Evolutionary conservation across 2,888 invertebrate genomes (phyloP), one percentile per base, ranked within the genome.

Genomic region (Xylophagus ater): DNA sequence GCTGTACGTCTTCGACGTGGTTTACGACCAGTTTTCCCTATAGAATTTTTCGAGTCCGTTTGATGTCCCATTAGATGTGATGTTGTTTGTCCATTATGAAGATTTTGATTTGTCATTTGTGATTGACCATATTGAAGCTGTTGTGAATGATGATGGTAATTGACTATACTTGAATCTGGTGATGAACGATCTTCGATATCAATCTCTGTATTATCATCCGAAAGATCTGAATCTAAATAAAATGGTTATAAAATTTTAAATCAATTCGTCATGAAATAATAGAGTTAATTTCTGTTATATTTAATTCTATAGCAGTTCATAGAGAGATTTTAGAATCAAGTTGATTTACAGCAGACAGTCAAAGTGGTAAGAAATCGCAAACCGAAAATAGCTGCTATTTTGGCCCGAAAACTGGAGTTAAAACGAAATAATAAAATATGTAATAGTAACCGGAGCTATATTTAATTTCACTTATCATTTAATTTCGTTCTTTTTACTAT

Each of bases 1-100:
- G 92, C 92, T 0, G 90, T 90, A 41, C 89, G 74, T 48, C 89
- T 72, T 46, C 89, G 72, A 4, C 89, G 74, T 0, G 87, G 86
- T 60, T 88, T 89, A 24, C 87, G 71, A 1, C 80, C 76, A 48
- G 70, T 69, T 20, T 73, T 67, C 39, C 60, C 68, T 14, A 60
- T 37, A 42, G 54, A 52, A 3, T 57, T 49, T 31, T 64, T 58
- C 13, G 40, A 34, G 2, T 12, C 7, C n/a, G 20, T 39, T 5
- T 33, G 44, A 12, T 29, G 36, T 32, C 12, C 45, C 14, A 38
- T 38, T 10, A 41, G 42, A 14, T 46, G 34, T 49, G 54, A 17
- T 50, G 50, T 39, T 51, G 50, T 41, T 52, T 49, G 51, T 28
- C 29, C 31, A 39, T 34, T 34, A 20, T 14, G 39, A 29, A 41